Conservation (phyloP, 1,140 invertebrate genomes). For the Archegozetes longisetosus region DNA sequence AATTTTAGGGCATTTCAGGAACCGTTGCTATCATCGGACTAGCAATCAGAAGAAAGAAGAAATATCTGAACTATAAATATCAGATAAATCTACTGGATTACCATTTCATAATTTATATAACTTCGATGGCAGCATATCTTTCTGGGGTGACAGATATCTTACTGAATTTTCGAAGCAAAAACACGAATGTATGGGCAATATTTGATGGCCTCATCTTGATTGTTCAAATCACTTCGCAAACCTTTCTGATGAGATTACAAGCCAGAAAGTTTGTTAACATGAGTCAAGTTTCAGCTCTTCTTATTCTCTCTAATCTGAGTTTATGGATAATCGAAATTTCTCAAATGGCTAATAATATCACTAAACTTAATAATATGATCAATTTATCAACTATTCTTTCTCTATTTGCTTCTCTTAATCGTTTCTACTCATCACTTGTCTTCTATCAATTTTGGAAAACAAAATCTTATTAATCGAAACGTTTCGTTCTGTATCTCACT, state of each 20-base stretch:
- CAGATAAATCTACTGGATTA: slow-evolving; percentile 6
- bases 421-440: slow-evolving; percentile 11
- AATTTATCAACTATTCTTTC: not conserved
- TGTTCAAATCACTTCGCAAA: slow-evolving; percentile 17
- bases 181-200: not conserved
- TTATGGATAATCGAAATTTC: slow-evolving; percentile 15
- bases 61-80: slow-evolving; percentile 5
- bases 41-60: slow-evolving; percentile 1
- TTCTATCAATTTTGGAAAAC: slow-evolving; percentile 16
- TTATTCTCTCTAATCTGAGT: slow-evolving; percentile 15
- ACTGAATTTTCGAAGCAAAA: not conserved
- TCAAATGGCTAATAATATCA: not conserved
- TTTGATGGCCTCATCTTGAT: not conserved
- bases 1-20: slow-evolving; percentile 1
- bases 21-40: slow-evolving; percentile 9
- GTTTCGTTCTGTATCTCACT: too few species aligned
- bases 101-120: slow-evolving; percentile 10
- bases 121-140: not conserved
- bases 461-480: too few species aligned
- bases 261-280: slow-evolving; percentile 13
- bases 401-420: slow-evolving; percentile 10
- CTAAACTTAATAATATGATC: not conserved
- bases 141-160: not conserved
- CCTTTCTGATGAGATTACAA: slow-evolving; percentile 11
- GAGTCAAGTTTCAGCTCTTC: slow-evolving; percentile 12